Evolutionary conservation across 2,888 invertebrate genomes (phyloP), one percentile per base, ranked within the genome.

Genomic region (Hypercompe scribonia): DNA sequence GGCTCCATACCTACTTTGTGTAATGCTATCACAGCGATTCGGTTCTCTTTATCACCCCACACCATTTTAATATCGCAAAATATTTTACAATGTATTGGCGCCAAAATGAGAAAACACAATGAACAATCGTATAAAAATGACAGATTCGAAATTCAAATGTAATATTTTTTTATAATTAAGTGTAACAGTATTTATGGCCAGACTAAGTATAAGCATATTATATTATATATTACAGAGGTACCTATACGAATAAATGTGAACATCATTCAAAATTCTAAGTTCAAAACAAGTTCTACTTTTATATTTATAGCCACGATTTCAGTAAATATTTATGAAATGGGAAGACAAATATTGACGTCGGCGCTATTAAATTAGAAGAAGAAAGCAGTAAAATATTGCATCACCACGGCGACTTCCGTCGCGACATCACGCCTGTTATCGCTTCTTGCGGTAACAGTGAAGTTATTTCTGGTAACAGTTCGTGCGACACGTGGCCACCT

Each of bases 351-450:
- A 78, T 76, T 69, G 54, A 74, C 58, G 76, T 61, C 72, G 75
- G 74, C 70, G 68, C 72, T 74, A 72, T 74, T 66, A 76, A 80
- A 70, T 76, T 73, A 71, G 71, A 75, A 78, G 71, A 75, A 78
- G 80, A 84, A 77, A 85, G 78, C 75, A 76, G 74, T 84, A 83
- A 84, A 81, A 79, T 65, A 82, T 84, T 84, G 78, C 86, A 79
- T 84, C 85, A 77, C 74, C 61, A 36, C 21, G 71, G 73, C 74
- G 77, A 82, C 86, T 85, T 86, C 86, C 86, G 85, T 77, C 80
- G 81, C 74, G 82, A 80, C 84, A 78, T 68, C 73, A 78, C 36
- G 72, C 76, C 74, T 78, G 78, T 80, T 83, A 83, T 82, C 83
- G 84, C 72, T 72, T 71, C 72, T 73, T 80, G 68, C 78, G 71